Conservation (phyloP, 2,113 vertebrate genomes). For the Phalacrocorax brasilianus region DNA sequence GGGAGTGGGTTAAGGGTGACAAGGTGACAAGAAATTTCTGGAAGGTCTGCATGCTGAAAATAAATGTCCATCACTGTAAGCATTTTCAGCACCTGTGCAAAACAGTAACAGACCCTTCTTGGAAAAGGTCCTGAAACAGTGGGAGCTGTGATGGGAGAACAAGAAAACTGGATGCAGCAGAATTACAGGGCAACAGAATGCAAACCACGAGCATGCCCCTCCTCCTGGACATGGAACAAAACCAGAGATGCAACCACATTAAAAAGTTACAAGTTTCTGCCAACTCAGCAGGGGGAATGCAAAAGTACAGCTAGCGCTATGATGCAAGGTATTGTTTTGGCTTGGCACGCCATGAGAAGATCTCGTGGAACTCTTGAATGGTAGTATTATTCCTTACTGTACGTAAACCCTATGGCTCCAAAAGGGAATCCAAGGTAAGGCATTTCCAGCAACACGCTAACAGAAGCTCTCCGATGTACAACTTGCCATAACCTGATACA, state of each 20-base stretch:
- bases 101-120: not conserved
- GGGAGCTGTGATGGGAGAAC: not conserved
- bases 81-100: not conserved
- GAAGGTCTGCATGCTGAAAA: not conserved
- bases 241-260: not conserved
- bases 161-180: not conserved
- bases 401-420: not conserved
- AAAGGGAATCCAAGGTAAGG: not conserved
- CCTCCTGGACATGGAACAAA: not conserved
- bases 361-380: not conserved
- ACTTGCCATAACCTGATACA: fast-evolving
- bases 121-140: not conserved
- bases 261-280: not conserved
- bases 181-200: not conserved
- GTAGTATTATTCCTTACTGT: not conserved
- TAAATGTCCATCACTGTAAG: not conserved
- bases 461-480: not conserved
- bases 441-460: not conserved
- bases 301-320: not conserved
- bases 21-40: not conserved
- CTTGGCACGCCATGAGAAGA: not conserved
- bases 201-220: fast-evolving
- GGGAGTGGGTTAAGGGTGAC: not conserved
- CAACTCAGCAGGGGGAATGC: not conserved
- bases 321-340: not conserved